Evolutionary conservation across 2,113 vertebrate species (phyloP).

Genomic region (Dipodomys merriami): DNA sequence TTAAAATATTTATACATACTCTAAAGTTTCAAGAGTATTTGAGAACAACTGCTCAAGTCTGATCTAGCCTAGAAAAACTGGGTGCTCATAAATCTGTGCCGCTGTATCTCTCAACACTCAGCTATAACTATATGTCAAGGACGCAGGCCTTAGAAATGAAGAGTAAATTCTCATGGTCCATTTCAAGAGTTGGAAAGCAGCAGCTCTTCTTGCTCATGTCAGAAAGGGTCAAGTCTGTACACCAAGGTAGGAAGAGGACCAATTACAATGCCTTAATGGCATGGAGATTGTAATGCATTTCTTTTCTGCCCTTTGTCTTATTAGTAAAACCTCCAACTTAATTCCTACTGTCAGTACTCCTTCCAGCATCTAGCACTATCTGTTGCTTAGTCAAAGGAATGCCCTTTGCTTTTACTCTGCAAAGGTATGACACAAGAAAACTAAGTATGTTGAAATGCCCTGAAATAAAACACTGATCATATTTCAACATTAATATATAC

Average conservation of each 20-base stretch:
- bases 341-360: background rate
- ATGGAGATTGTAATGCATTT: background rate
- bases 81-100: background rate
- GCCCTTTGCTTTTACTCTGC: background rate
- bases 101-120: background rate
- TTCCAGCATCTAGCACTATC: background rate
- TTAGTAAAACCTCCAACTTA: background rate
- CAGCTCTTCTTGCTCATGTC: background rate
- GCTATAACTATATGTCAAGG: background rate
- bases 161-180: background rate
- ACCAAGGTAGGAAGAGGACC: background rate
- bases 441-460: background rate
- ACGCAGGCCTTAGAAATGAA: background rate
- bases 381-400: background rate
- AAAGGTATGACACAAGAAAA: background rate
- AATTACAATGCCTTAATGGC: background rate
- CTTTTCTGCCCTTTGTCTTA: background rate
- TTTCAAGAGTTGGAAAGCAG: background rate
- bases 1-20: background rate
- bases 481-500: background rate
- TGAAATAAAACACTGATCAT: background rate
- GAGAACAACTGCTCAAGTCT: background rate
- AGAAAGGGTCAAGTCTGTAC: conserved; percentile 14
- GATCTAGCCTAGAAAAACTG: background rate
- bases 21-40: conserved; percentile 4